Evolutionary conservation across 2,797 vertebrate genomes (phyloP).

Genomic region (Acrossocheilus fasciatus): DNA sequence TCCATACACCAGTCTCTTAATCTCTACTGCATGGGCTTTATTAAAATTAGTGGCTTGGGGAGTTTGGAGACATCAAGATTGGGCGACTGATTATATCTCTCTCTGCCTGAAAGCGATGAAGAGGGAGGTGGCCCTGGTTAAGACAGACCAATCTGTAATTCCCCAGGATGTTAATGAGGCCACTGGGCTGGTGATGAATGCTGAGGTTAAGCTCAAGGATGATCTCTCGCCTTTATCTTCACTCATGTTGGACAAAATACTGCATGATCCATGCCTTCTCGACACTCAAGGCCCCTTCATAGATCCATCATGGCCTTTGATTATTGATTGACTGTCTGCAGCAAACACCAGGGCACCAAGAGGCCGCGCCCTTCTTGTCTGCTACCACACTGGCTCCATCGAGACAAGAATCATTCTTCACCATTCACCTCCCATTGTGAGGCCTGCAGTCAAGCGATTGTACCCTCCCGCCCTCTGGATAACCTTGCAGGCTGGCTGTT

Average conservation of each 20-base stretch:
- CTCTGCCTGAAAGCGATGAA: conserved; percentile 26
- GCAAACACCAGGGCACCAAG: conserved; percentile 11
- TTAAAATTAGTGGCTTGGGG: conserved; percentile 36
- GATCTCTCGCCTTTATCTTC: conserved; percentile 58
- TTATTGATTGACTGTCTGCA: conserved; percentile 58
- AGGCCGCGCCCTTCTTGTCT: conserved; percentile 41
- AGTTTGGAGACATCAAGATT: conserved; percentile 22
- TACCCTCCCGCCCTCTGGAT: conserved; percentile 49
- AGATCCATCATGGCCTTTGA: conserved; percentile 56
- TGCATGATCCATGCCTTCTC: conserved; percentile 9
- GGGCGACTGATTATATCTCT: conserved; percentile 36
- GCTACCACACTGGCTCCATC: conserved; percentile 45
- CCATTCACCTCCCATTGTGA: conserved; percentile 41
- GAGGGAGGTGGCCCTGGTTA: conserved; percentile 52
- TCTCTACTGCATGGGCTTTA: conserved; percentile 9
- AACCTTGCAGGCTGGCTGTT: conserved; percentile 57
- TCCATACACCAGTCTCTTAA: neutral
- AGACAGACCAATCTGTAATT: conserved; percentile 59
- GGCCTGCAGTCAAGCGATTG: conserved; percentile 6
- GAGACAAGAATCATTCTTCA: conserved; percentile 44
- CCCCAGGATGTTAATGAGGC: conserved; percentile 64
- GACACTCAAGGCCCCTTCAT: conserved; percentile 12
- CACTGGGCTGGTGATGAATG: conserved; percentile 56
- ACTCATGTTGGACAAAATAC: conserved; percentile 33
- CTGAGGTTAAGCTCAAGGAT: conserved; percentile 60